phyloP scores from a whole-genome alignment of 2,113 vertebrate species.

The Microcebus murinus region DNA sequence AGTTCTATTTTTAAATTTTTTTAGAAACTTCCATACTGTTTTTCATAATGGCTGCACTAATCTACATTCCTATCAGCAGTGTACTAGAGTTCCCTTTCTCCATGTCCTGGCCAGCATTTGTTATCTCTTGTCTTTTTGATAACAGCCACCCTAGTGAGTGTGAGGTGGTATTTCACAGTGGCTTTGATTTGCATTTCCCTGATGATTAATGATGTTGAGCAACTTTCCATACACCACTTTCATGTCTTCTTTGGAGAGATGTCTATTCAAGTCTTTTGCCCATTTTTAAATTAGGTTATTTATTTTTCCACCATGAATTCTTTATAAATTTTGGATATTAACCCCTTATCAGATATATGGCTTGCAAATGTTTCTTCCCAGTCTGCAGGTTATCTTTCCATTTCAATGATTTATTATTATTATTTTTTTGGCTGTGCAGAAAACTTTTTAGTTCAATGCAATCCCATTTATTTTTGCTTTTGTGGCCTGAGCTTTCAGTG shows the following conservation, averaged over 20 bases:
- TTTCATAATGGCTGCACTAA: neutral
- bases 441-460: neutral
- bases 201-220: neutral
- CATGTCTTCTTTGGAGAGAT: neutral
- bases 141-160: too few relatives aligned
- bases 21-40: neutral
- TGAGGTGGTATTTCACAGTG: neutral
- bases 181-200: neutral
- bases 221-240: neutral
- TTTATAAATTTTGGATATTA: neutral
- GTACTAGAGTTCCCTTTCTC: neutral
- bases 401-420: neutral
- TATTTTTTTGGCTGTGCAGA: neutral
- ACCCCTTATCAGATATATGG: neutral
- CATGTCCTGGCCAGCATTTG: neutral
- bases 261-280: neutral
- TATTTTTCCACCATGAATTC: neutral
- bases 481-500: neutral
- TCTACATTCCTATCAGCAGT: neutral
- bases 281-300: neutral
- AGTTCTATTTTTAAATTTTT: neutral
- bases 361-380: neutral
- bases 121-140: neutral
- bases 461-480: neutral
- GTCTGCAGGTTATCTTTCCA: neutral